These are phyloP conservation scores for Zaprionus obscuricornis DNA, from an alignment of 2,888 invertebrate species.

Conservation along the genomic window DNA sequence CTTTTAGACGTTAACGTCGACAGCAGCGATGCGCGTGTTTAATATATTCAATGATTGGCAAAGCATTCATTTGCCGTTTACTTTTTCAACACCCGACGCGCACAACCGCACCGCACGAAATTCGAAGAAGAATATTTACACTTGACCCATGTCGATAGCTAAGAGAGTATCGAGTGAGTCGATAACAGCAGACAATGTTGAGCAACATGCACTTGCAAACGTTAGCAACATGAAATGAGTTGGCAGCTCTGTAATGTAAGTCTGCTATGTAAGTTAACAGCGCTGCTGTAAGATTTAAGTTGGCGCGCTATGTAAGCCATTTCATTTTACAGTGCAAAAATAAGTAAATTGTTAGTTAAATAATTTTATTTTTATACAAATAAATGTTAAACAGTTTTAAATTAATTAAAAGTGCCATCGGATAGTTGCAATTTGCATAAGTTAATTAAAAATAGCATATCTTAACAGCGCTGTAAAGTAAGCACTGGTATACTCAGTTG, in stretches of 20 bases:
- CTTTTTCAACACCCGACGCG: constrained; percentile 32
- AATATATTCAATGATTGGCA: constrained; percentile 19
- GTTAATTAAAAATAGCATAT: too few species aligned
- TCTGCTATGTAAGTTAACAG: constrained; percentile 2
- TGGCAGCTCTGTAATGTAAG: constrained; percentile 20
- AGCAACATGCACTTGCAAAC: constrained; percentile 7
- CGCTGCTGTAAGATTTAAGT: constrained; percentile 4
- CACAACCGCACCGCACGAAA: constrained; percentile 40
- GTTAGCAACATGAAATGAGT: constrained; percentile 18
- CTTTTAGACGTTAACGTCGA: constrained; percentile 21
- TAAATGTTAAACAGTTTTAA: too few species aligned
- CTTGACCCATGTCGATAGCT: constrained; percentile 14
- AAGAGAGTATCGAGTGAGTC: constrained; percentile 4
- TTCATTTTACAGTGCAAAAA: too few species aligned
- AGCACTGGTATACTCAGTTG: too few species aligned
- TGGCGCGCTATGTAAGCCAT: too few species aligned
- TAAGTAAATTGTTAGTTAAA: too few species aligned
- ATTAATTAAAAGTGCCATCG: too few species aligned
- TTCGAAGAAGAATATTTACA: constrained; percentile 40
- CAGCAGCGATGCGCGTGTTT: constrained; percentile 31
- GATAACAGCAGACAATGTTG: constrained; percentile 18
- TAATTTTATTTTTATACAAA: too few species aligned
- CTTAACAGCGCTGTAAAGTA: too few species aligned
- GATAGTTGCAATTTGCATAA: too few species aligned
- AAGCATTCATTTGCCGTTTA: constrained; percentile 9